A percentile compares a stretch with the other conserved stretches of the same genome.
phyloP scores from a whole-genome alignment of 2,888 invertebrate genomes.

The Aleiodes testaceus region DNA sequence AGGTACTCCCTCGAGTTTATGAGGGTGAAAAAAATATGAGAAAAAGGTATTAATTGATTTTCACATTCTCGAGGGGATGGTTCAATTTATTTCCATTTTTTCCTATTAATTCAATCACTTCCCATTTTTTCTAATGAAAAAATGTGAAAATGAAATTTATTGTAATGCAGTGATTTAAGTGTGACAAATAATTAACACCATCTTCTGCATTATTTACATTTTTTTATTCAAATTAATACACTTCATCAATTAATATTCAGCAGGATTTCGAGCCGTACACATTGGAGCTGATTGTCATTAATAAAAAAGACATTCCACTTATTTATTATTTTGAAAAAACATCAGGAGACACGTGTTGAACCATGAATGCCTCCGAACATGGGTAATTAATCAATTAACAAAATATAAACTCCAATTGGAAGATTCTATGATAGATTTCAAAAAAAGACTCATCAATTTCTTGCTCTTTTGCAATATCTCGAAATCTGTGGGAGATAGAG shows the following conservation, averaged over 20 bases:
- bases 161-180: background rate
- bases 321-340: slow-evolving; percentile 10
- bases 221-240: background rate
- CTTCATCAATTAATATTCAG: background rate
- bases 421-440: background rate
- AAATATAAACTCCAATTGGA: slow-evolving; percentile 6
- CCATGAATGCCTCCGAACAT: slow-evolving; percentile 86
- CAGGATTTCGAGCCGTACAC: slow-evolving; percentile 28
- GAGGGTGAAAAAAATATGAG: too few species aligned
- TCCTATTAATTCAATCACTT: too few species aligned
- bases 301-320: slow-evolving; percentile 20
- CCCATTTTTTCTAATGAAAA: too few species aligned
- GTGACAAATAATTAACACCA: background rate
- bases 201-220: background rate
- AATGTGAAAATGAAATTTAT: too few species aligned
- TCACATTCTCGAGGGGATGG: too few species aligned
- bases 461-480: too few species aligned
- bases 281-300: slow-evolving; percentile 16
- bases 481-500: too few species aligned
- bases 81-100: too few species aligned
- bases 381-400: slow-evolving; percentile 76
- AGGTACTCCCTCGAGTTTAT: too few species aligned
- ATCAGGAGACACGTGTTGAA: slow-evolving; percentile 49
- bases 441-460: too few species aligned
- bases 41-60: too few species aligned